phyloP scores from a whole-genome alignment of 2,888 invertebrate species.

The Abrostola tripartita region DNA sequence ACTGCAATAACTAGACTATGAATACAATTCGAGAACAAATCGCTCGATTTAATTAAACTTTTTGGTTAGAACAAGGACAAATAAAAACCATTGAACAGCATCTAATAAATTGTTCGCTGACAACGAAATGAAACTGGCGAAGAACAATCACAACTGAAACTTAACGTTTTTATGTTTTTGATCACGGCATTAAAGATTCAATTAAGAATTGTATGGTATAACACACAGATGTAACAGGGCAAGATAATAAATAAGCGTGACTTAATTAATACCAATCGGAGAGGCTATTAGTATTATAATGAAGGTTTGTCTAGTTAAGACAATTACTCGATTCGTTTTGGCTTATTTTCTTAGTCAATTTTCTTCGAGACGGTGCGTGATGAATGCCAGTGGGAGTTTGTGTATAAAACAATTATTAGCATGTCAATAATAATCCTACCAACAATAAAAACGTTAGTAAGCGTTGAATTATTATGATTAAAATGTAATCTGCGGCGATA shows the following conservation, averaged over 20 bases:
- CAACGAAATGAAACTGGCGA: not conserved
- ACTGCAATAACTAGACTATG: slow-evolving; percentile 23
- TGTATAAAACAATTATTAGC: slow-evolving; percentile 32
- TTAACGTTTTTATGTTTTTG: not conserved
- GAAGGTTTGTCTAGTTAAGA: slow-evolving; percentile 40
- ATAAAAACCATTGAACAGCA: not conserved
- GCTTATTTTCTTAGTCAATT: slow-evolving; percentile 17
- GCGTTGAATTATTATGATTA: slow-evolving; percentile 22
- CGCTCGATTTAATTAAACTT: slow-evolving; percentile 12
- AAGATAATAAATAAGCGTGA: slow-evolving; percentile 47
- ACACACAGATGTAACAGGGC: slow-evolving; percentile 23
- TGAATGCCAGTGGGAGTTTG: slow-evolving; percentile 8
- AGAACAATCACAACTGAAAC: not conserved
- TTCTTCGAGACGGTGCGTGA: slow-evolving; percentile 20
- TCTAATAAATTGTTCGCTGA: not conserved
- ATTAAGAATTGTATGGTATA: slow-evolving; percentile 6
- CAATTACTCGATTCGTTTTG: slow-evolving; percentile 20
- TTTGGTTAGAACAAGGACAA: not conserved
- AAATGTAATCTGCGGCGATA: slow-evolving; percentile 10
- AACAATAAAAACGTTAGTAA: slow-evolving; percentile 21
- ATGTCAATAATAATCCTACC: slow-evolving; percentile 28
- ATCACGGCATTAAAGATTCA: not conserved
- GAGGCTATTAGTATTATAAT: slow-evolving; percentile 31
- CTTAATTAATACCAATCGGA: slow-evolving; percentile 32
- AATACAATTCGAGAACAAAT: slow-evolving; percentile 18